Percentiles rank a stretch among this genome's conserved stretches.
phyloP scores from a whole-genome alignment of 2,888 invertebrate genomes.

The Tachina lurida region DNA sequence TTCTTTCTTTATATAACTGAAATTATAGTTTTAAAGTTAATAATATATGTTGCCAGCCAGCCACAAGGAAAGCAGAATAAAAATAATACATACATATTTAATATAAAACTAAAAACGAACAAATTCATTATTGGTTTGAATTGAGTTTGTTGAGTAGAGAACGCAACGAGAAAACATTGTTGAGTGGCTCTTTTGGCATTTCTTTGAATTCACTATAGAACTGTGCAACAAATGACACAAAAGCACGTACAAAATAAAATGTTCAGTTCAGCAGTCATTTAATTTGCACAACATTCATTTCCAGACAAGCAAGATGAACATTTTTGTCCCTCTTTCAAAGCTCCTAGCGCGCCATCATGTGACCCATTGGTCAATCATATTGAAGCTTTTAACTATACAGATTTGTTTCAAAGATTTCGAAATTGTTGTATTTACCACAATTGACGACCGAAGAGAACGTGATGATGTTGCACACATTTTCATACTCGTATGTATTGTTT shows the following conservation, averaged over 20 bases:
- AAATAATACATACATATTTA: conserved; percentile 10
- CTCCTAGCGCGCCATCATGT: conserved; percentile 6
- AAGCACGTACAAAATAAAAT: conserved; percentile 66
- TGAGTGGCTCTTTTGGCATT: conserved; percentile 33
- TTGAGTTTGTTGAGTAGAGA: neutral
- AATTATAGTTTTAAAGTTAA: conserved; percentile 71
- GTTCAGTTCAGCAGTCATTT: conserved; percentile 76
- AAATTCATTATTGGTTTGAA: conserved; percentile 49
- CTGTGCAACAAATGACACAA: conserved; percentile 65
- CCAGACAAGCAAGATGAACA: conserved; percentile 78
- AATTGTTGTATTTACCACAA: conserved; percentile 69
- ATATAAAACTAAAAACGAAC: conserved; percentile 50
- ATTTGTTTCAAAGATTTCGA: conserved; percentile 65
- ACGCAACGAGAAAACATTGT: conserved; percentile 11
- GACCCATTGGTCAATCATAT: conserved; percentile 49
- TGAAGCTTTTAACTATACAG: conserved; percentile 54
- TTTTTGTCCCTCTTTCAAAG: conserved; percentile 7
- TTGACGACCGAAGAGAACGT: conserved; percentile 55
- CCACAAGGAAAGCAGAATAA: conserved; percentile 4
- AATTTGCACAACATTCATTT: conserved; percentile 81
- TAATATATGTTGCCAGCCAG: conserved; percentile 64
- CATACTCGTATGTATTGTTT: neutral
- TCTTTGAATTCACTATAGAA: conserved; percentile 29
- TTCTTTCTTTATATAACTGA: conserved; percentile 35
- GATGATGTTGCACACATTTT: conserved; percentile 44